Base-by-base conservation (phyloP, 2,888 invertebrate genomes). In the Zaprionus obscuricornis region DNA sequence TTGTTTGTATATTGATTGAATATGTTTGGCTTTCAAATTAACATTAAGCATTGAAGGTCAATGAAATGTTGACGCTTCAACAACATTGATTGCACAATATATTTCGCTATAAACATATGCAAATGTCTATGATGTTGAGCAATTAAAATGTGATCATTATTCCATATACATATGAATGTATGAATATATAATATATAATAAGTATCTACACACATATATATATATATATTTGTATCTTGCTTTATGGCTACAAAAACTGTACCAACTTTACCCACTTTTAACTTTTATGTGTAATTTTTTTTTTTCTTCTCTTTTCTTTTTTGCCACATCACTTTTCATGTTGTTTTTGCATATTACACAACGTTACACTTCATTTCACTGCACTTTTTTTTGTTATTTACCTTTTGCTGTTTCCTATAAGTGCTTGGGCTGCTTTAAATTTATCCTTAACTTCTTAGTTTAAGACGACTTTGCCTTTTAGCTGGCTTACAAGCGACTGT, bases 401-500 rank as follows among this genome's bases (percentile, higher is more conserved):
- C 87, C 87, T 84, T 73, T 69, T 51, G 46, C 49, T 83, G 76
- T 67, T 87, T 87, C 85, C 85, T 82, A 74, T 72, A 63, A 55
- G 45, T 46, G 66, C 69, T 71, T 84, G 66, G 31, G 63, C 58
- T 57, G 49, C 34, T 14, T 51, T 52, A 47, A 26, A 33, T 50
- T 52, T 66, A 78, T 83, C 85, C 85, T 85, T 68, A 42, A 36
- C 45, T 63, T 63, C 31, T 59, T 11, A 62, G 56, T 42, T 46
- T 52, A 34, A 47, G 58, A 63, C 58, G 74, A 74, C 79, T 69
- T 60, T 66, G 68, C 49, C 64, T 67, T 64, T 65, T 34, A 45
- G 76, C 54, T 71, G 75, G 71, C 71, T 75, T 64, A 54, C 66
- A 74, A 66, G 74, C 75, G 79, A 88, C 88, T 88, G 88, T 81